Conservation (phyloP, 1,140 invertebrate species). For the Eufriesea mexicana region DNA sequence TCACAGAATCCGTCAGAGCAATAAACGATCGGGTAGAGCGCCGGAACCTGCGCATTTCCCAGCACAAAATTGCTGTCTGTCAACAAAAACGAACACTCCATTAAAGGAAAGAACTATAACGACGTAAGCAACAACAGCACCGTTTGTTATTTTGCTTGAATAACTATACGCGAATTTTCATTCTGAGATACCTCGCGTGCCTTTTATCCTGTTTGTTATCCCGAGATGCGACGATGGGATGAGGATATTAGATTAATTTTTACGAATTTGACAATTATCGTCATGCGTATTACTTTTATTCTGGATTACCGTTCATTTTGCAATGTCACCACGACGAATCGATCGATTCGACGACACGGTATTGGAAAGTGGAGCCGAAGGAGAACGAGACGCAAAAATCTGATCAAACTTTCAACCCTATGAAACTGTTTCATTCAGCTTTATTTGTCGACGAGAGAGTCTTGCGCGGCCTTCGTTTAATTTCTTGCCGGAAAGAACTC, state of each 20-base stretch:
- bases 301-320: neutral
- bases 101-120: neutral
- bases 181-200: neutral
- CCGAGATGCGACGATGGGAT: no score
- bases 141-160: no score
- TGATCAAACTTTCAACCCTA: conserved; percentile 12
- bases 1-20: conserved; percentile 99
- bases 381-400: neutral
- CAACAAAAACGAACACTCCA: conserved; percentile 76
- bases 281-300: neutral
- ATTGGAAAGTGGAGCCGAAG: neutral
- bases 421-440: neutral
- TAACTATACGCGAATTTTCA: neutral
- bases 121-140: no score
- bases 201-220: no score
- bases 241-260: no score
- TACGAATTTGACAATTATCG: no score
- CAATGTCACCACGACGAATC: neutral
- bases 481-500: neutral
- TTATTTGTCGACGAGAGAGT: neutral
- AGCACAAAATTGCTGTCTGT: conserved; percentile 99
- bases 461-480: neutral
- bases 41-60: conserved; percentile 96
- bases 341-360: neutral
- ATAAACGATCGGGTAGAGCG: conserved; percentile 96